A percentile compares a stretch with the other conserved stretches of the same genome.
Evolutionary conservation across 2,113 vertebrate genomes (phyloP).

Genomic region (Salminus brasiliensis): DNA sequence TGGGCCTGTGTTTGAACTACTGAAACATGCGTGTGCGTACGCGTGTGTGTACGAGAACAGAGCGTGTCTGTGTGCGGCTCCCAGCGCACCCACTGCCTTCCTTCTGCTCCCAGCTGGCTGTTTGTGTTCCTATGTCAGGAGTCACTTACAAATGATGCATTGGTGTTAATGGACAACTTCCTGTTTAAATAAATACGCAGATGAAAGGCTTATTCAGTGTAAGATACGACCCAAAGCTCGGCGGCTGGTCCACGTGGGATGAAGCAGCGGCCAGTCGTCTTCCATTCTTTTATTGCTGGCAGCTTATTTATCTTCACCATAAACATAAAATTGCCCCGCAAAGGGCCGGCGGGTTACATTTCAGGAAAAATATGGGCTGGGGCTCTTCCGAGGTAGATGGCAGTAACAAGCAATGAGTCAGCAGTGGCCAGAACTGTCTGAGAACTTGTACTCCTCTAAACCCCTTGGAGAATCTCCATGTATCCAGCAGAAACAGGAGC

Average conservation of each 20-base stretch:
- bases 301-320: constrained; percentile 71
- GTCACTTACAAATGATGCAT: constrained; percentile 75
- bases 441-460: neutral
- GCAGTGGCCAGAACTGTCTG: constrained; percentile 55
- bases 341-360: constrained; percentile 61
- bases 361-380: constrained; percentile 57
- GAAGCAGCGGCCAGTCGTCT: constrained; percentile 47
- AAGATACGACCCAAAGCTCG: constrained; percentile 60
- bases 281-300: constrained; percentile 37
- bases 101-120: constrained; percentile 57
- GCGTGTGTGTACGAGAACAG: constrained; percentile 39
- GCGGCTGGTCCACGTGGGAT: constrained; percentile 58
- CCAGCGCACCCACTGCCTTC: constrained; percentile 29
- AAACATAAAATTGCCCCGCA: constrained; percentile 67
- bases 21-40: neutral
- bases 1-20: constrained; percentile 38
- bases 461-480: neutral
- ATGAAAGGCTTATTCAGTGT: constrained; percentile 60
- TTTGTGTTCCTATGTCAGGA: constrained; percentile 80
- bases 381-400: constrained; percentile 57
- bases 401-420: constrained; percentile 69
- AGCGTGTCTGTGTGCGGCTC: constrained; percentile 39
- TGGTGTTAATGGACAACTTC: constrained; percentile 73
- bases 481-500: neutral
- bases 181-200: constrained; percentile 75